Conservation (phyloP, 2,888 invertebrate genomes). For the Chloromyia formosa region DNA sequence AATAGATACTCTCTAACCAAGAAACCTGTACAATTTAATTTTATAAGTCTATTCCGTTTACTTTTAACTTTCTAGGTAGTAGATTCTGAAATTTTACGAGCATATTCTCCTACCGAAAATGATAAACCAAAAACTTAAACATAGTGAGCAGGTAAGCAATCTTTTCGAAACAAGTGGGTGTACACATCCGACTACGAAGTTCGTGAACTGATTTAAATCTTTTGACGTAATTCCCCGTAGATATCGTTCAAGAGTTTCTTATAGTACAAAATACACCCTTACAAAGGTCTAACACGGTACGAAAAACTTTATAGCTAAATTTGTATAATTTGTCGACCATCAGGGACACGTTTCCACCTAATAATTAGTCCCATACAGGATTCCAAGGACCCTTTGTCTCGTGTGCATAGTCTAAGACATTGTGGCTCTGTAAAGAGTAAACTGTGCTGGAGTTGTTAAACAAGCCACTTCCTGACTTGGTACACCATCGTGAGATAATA, state of each 20-base stretch:
- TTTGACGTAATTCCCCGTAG: neutral
- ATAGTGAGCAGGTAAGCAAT: too few species aligned
- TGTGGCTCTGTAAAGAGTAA: neutral
- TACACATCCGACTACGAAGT: neutral
- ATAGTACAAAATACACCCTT: too few species aligned
- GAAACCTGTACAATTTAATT: too few species aligned
- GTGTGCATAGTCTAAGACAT: neutral
- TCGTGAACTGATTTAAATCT: neutral
- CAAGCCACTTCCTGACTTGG: constrained; percentile 37
- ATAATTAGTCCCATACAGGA: constrained; percentile 46
- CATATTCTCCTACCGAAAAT: too few species aligned
- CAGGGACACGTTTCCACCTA: constrained; percentile 47
- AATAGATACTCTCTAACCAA: too few species aligned
- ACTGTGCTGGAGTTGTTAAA: constrained; percentile 22
- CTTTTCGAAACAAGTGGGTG: too few species aligned
- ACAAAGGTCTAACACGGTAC: neutral
- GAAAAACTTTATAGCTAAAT: constrained; percentile 45
- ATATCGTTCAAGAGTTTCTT: neutral
- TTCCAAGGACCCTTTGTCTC: constrained; percentile 15
- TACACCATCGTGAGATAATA: constrained; percentile 26
- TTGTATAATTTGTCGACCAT: constrained; percentile 49
- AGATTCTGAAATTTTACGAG: too few species aligned
- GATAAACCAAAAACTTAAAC: too few species aligned
- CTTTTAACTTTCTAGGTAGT: too few species aligned
- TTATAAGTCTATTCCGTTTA: too few species aligned